phyloP scores from a whole-genome alignment of 2,797 vertebrate species.

The Sebastes taczanowskii region DNA sequence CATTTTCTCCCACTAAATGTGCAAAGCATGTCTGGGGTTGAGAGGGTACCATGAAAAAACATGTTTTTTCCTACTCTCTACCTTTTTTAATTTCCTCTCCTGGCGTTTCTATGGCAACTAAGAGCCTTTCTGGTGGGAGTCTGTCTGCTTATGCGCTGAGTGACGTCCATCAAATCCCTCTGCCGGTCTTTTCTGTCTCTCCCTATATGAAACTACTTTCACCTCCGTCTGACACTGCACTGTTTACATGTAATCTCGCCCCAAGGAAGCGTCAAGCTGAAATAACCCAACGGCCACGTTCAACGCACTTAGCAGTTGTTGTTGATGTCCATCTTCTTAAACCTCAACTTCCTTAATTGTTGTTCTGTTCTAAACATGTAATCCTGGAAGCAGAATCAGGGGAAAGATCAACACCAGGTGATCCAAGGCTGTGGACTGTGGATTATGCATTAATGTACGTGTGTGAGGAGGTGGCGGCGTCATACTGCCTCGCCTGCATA shows the following conservation, averaged over 20 bases:
- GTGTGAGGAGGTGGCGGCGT: neutral
- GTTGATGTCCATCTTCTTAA: neutral
- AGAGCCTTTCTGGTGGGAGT: conserved; percentile 72
- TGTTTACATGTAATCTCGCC: neutral
- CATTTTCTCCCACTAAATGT: conserved; percentile 41
- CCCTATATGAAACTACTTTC: conserved; percentile 7
- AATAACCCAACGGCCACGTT: conserved; percentile 1
- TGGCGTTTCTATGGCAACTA: conserved; percentile 84
- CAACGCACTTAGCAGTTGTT: neutral
- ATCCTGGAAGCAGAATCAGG: neutral
- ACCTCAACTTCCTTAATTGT: neutral
- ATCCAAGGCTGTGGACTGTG: neutral
- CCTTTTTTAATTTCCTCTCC: conserved; percentile 74
- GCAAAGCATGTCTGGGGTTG: conserved; percentile 36
- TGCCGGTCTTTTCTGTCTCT: conserved; percentile 32
- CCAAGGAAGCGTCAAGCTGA: neutral
- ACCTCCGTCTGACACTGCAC: conserved; percentile 6
- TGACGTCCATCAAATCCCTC: conserved; percentile 64
- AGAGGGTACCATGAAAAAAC: conserved; percentile 50
- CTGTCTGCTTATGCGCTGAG: conserved; percentile 53
- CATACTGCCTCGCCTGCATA: neutral
- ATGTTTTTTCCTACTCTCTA: conserved; percentile 38
- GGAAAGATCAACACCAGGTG: neutral
- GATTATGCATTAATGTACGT: neutral
- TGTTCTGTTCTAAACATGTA: neutral